phyloP scores from a whole-genome alignment of 2,797 vertebrate species.

The Gadopsis marmoratus region DNA sequence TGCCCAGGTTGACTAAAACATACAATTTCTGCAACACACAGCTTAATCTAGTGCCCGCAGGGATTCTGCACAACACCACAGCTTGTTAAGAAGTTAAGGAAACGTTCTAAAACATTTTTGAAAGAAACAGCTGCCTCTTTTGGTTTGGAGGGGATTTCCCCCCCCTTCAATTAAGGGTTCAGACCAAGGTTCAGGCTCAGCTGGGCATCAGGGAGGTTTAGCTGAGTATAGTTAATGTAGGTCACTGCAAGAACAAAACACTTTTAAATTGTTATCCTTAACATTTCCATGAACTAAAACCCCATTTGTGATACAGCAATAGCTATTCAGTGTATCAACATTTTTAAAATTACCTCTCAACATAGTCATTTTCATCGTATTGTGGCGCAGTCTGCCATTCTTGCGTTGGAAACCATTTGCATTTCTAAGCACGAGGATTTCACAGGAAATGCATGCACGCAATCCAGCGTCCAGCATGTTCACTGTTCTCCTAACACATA shows the following conservation, averaged over 20 bases:
- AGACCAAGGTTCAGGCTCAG: neutral
- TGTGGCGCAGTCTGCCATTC: neutral
- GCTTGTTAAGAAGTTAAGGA: neutral
- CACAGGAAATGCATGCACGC: neutral
- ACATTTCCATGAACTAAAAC: neutral
- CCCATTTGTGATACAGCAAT: neutral
- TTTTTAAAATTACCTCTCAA: neutral
- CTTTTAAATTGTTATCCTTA: neutral
- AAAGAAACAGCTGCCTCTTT: neutral
- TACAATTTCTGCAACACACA: slow-evolving; percentile 7
- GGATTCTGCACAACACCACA: neutral
- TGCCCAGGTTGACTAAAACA: neutral
- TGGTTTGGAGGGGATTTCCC: no score
- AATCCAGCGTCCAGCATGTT: neutral
- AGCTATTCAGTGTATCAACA: neutral
- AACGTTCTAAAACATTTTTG: slow-evolving; percentile 1
- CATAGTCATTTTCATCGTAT: no score
- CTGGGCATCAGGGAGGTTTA: neutral
- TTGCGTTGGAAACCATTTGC: neutral
- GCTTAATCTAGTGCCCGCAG: neutral
- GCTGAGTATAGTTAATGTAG: neutral
- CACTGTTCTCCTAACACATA: neutral
- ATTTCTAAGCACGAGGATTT: neutral
- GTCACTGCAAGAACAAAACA: neutral
- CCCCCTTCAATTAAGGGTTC: slow-evolving; percentile 4